Evolutionary conservation across 2,113 vertebrate species (phyloP), one percentile per base, ranked within the genome.

Genomic region (Gnathonemus echidnorhynchus): DNA sequence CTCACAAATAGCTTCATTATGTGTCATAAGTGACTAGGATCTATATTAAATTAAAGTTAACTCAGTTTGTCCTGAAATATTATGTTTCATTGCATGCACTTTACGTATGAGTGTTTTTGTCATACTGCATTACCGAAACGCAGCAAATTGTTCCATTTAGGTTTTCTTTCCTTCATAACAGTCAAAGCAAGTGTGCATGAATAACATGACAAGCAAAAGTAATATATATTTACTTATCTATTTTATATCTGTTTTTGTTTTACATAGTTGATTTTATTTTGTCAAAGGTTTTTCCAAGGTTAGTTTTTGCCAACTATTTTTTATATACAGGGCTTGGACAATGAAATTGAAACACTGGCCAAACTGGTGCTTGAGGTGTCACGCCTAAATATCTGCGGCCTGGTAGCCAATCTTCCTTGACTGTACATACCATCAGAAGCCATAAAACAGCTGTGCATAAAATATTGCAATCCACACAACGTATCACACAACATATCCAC

Each of bases 61-160:
- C 62, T 87, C 88, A 87, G 83, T 91, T 91, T 77, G 62, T 86
- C 49, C 19, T 35, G 31, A 90, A 88, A 74, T 90, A 66, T 85
- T 92, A 89, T 88, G 88, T 92, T 91, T 90, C 70, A 90, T 91
- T 91, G 89, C 85, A 58, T 89, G 86, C 19, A 77, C 42, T 39
- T 42, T 80, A 89, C 80, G 46, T 91, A 86, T 89, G 87, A 52
- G 46, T 86, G 7, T 66, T 87, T 88, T 58, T 87, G 48, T 42
- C 89, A 88, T 74, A 84, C 83, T 91, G 80, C 53, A 84, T 91
- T 90, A 62, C 21, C 35, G 58, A 89, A 92, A 89, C 19, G 7
- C 31, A 35, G 21, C 49, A 56, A 83, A 52, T 42, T 39, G 11
- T 46, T 48, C 89, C 84, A 83, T 90, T 39, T 83, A 17, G 27